These are phyloP conservation scores for Heliconius charithonia DNA, from an alignment of 2,888 invertebrate genomes.

Conservation along the genomic window DNA sequence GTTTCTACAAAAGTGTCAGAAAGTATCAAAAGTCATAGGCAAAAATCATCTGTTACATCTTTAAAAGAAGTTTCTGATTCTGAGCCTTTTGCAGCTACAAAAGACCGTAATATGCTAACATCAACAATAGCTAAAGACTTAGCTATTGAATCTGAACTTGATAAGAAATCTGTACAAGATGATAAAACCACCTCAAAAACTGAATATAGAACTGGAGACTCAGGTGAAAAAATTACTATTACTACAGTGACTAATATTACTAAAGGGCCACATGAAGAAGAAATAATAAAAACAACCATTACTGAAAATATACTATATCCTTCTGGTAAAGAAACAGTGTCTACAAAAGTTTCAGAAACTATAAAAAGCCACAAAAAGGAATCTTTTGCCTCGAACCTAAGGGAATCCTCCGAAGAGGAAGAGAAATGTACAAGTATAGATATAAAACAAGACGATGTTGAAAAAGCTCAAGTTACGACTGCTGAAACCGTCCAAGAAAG, in stretches of 20 bases:
- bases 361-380: constrained; percentile 30
- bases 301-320: constrained; percentile 43
- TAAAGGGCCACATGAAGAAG: constrained; percentile 40
- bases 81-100: neutral
- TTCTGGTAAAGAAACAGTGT: constrained; percentile 37
- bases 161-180: neutral
- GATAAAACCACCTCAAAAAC: constrained; percentile 32
- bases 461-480: constrained; percentile 13
- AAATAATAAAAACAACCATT: constrained; percentile 38
- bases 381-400: neutral
- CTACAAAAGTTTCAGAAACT: constrained; percentile 42
- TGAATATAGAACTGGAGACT: constrained; percentile 35
- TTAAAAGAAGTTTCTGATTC: neutral
- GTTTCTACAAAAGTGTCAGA: constrained; percentile 42
- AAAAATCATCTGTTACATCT: neutral
- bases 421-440: constrained; percentile 18
- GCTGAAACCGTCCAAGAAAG: constrained; percentile 32
- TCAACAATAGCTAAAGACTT: constrained; percentile 2
- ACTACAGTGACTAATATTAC: constrained; percentile 42
- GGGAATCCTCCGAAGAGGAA: constrained; percentile 8
- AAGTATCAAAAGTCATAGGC: constrained; percentile 28
- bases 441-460: neutral
- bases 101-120: neutral
- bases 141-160: neutral
- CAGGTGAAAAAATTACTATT: constrained; percentile 41